Evolutionary conservation across 2,888 invertebrate genomes (phyloP), one percentile per base, ranked within the genome.

Genomic region (Drepanosiphum platanoidis): DNA sequence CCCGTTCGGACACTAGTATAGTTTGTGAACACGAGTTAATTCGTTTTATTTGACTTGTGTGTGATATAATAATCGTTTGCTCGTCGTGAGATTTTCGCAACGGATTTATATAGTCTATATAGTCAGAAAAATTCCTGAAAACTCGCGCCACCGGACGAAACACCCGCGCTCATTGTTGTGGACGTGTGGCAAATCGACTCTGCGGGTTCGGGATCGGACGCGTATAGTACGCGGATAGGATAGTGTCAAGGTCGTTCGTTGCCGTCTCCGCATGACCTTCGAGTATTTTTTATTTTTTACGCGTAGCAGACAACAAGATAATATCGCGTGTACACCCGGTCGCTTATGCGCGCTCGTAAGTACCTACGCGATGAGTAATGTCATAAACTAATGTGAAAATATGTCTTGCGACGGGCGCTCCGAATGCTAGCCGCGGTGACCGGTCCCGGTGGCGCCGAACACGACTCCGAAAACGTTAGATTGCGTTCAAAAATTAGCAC

Each of bases 231-330:
- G n/a, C n/a, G 46, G 70, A 70, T 61, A 32, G 8, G 34, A 46
- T 34, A 74, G 30, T 61, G 82, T 82, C 82, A 82, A 82, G 82
- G 82, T 3, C 82, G 82, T 74, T 74, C 82, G 34, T 82, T 81
- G 80, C 30, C 80, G 34, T 80, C 66, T 42, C 22, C 18, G 30
- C 13, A 18, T 34, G 58, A 71, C 81, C 71, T 42, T 58, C 70
- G 30, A 22, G 58, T 8, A 3, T 22, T 1, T 30, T 11, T 30
- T 13, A 13, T 11, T 13, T 30, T 18, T 18, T 18, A n/a, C 1
- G 18, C 34, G 18, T 27, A 32, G 5, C 27, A 2, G 27, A 27
- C 11, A 27, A 27, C 22, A 13, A n/a, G 4, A 27, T 11, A 9
- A 1, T 27, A 1, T n/a, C 27, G 27, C 27, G 27, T 27, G 8